These are phyloP conservation scores for Zaprionus nigranus DNA, from an alignment of 1,140 invertebrate genomes.

Conservation along the genomic window DNA sequence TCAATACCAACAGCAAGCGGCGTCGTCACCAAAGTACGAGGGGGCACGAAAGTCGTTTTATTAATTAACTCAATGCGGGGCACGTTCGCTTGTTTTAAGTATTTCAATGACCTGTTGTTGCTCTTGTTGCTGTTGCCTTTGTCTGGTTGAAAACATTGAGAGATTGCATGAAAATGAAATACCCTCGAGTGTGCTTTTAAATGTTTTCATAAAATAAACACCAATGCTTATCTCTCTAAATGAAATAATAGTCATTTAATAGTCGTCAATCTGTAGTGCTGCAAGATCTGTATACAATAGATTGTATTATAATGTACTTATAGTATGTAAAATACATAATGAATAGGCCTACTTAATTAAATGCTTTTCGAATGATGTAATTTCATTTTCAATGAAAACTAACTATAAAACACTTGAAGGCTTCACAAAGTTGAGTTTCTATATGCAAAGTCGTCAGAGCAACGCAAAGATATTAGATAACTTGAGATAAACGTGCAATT, in stretches of 20 bases:
- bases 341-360: neutral
- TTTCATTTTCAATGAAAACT: neutral
- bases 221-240: constrained; percentile 4
- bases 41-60: constrained; percentile 24
- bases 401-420: neutral
- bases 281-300: neutral
- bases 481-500: neutral
- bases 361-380: neutral
- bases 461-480: neutral
- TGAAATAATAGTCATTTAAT: neutral
- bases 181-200: neutral
- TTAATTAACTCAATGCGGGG: constrained; percentile 38
- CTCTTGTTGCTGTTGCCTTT: neutral
- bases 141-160: neutral
- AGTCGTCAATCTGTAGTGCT: neutral
- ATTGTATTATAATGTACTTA: neutral
- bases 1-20: neutral
- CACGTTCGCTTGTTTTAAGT: constrained; percentile 8
- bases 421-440: neutral
- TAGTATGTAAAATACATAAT: neutral
- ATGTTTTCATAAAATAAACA: neutral
- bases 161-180: constrained; percentile 8
- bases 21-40: constrained; percentile 3
- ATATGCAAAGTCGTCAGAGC: no score
- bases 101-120: constrained; percentile 24